Base-by-base conservation (phyloP, 2,888 invertebrate species). In the Alcis repandata region DNA sequence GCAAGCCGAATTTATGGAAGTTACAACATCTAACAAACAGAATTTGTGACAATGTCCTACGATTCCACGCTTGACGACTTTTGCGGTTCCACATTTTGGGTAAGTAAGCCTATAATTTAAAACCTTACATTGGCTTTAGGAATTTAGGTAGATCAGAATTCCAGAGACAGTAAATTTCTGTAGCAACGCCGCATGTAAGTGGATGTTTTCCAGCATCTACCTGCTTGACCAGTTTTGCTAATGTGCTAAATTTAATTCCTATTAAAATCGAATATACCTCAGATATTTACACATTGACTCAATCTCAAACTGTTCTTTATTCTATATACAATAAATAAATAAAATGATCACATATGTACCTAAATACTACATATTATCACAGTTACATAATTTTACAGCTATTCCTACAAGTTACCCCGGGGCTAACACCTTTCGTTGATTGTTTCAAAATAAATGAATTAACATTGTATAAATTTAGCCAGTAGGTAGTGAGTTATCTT, bases 11-110 rank as follows among this genome's bases (percentile, higher is more conserved):
- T 83, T 68, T 78, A 82, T 80, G 82, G 80, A 78, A 78, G 76
- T 79, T 79, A 70, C 62, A 74, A 73, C 69, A 67, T 67, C 58
- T 78, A 75, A 73, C 69, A 77, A 72, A 72, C 73, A 75, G 73
- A 73, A 79, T 72, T 77, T 79, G 83, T 95, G 85, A 94, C 90
- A 86, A 91, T 92, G 92, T 88, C 92, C 81, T 87, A 88, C 77
- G 86, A 93, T 87, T 94, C 94, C 84, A 90, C 94, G 77, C 95
- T 97, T 94, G 96, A 97, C 88, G 92, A 94, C 77, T 97, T 96
- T 93, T 97, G 97, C 87, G 97, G 97, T 75, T 95, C 96, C 62
- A 87, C 89, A 86, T 97, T 97, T 94, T 97, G 97, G 97, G 97
- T 97, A 94, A 96, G 95, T 92, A 75, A 78, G 74, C 77, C 73